Conservation (phyloP, 2,113 vertebrate genomes). For the Pituophis catenifer region DNA sequence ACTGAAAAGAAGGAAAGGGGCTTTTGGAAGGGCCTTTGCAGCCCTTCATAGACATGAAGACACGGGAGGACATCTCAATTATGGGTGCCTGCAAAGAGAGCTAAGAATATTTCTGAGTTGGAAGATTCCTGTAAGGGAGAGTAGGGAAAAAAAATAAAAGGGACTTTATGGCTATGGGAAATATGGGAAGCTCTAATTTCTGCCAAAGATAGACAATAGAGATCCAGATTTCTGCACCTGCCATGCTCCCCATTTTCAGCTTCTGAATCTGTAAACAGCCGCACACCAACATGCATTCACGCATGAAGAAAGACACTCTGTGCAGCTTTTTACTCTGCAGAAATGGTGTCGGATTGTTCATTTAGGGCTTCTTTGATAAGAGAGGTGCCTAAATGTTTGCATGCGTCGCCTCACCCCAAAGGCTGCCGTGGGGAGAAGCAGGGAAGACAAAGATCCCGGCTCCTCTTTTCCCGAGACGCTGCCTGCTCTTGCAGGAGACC, state of each 20-base stretch:
- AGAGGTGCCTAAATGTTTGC: neutral
- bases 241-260: neutral
- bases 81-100: neutral
- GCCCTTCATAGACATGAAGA: neutral
- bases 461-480: neutral
- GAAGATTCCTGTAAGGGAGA: neutral
- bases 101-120: neutral
- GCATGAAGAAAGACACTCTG: neutral
- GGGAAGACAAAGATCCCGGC: neutral
- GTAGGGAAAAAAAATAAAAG: neutral
- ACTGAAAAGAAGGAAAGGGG: neutral
- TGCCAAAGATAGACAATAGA: neutral
- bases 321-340: neutral
- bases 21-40: neutral
- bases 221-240: neutral
- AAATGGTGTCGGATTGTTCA: neutral
- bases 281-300: neutral
- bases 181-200: neutral
- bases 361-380: neutral
- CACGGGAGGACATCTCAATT: neutral
- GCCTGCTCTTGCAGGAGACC: neutral
- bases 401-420: neutral
- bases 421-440: neutral
- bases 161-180: neutral
- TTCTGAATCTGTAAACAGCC: neutral